phyloP scores from a whole-genome alignment of 2,888 invertebrate species.

The Rotaria socialis region DNA sequence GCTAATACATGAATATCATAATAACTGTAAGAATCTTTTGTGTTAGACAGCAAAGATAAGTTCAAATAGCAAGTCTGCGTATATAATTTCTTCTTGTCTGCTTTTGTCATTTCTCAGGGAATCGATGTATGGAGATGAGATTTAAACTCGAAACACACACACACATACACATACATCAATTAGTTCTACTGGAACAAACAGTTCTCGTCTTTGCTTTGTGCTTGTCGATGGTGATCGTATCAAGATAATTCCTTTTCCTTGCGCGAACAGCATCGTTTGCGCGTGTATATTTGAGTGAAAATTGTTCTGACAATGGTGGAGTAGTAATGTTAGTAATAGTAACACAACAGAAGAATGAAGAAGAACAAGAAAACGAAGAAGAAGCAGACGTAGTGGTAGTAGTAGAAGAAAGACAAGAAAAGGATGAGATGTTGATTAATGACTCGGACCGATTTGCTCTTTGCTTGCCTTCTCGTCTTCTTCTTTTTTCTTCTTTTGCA shows the following conservation, averaged over 20 bases:
- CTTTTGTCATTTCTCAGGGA: not conserved
- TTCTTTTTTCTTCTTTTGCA: not conserved
- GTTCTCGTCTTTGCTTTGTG: slow-evolving; percentile 8
- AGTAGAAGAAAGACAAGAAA: not conserved
- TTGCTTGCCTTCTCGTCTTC: not conserved
- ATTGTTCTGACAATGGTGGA: not conserved
- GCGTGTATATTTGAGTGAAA: not conserved
- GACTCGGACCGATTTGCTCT: not conserved
- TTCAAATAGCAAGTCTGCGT: not conserved
- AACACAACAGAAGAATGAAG: not conserved
- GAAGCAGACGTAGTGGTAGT: not conserved
- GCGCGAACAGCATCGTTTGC: not conserved
- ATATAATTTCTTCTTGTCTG: not conserved
- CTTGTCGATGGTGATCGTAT: not conserved
- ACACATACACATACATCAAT: not conserved
- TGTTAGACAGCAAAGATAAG: not conserved
- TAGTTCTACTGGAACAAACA: slow-evolving; percentile 17
- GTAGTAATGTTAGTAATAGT: not conserved
- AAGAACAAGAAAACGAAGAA: not conserved
- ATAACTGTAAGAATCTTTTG: not conserved
- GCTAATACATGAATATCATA: not conserved
- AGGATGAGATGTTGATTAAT: slow-evolving; percentile 20
- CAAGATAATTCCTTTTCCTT: slow-evolving; percentile 23
- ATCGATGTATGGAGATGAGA: not conserved
- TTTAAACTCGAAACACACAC: slow-evolving; percentile 18